phyloP scores from a whole-genome alignment of 2,888 invertebrate species.

The Liodrosophila aerea region DNA sequence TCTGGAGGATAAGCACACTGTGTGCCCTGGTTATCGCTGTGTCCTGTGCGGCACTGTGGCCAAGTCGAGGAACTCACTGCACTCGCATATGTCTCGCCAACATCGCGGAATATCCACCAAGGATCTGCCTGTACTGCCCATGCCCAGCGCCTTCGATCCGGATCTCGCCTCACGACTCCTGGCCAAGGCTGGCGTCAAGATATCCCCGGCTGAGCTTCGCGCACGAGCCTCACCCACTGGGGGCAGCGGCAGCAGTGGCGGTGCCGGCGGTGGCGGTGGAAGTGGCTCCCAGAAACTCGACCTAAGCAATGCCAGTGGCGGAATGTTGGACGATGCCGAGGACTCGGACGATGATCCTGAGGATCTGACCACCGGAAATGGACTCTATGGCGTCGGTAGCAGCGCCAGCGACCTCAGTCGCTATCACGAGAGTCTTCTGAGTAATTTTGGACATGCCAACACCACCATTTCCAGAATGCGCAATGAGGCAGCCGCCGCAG shows the following conservation, averaged over 20 bases:
- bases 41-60: conserved; percentile 96
- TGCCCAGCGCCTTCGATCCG: conserved; percentile 96
- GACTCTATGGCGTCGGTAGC: conserved; percentile 61
- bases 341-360: conserved; percentile 90
- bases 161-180: conserved; percentile 92
- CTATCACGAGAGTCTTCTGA: conserved; percentile 80
- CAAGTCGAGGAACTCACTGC: conserved; percentile 94
- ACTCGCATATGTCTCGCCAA: conserved; percentile 96
- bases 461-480: conserved; percentile 87
- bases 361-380: conserved; percentile 87
- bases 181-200: conserved; percentile 94
- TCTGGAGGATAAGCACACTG: conserved; percentile 95
- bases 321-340: conserved; percentile 86
- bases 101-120: conserved; percentile 96
- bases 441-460: conserved; percentile 84
- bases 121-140: conserved; percentile 94
- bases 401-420: conserved; percentile 78
- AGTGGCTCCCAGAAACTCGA: conserved; percentile 85
- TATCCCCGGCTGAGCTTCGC: conserved; percentile 91
- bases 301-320: conserved; percentile 85
- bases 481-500: conserved; percentile 83
- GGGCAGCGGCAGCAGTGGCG: conserved; percentile 84
- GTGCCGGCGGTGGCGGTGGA: conserved; percentile 52
- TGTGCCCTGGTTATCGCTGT: conserved; percentile 95
- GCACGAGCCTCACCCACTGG: conserved; percentile 92